phyloP scores from a whole-genome alignment of 1,140 invertebrate species.

The Camponotus pennsylvanicus region DNA sequence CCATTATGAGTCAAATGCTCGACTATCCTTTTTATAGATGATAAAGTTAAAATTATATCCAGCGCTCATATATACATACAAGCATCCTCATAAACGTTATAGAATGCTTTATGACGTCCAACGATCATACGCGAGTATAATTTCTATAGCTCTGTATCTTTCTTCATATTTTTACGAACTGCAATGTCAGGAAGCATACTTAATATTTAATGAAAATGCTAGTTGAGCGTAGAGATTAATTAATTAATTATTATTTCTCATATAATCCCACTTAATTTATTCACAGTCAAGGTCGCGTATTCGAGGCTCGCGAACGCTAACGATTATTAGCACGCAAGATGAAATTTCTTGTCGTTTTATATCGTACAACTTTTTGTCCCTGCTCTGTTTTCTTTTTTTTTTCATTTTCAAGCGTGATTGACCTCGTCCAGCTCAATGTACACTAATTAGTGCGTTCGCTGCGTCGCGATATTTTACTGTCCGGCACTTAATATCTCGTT shows the following conservation, averaged over 20 bases:
- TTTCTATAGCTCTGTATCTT: not conserved
- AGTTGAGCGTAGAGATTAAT: not conserved
- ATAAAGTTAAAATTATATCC: not conserved
- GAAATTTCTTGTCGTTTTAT: slow-evolving; percentile 25
- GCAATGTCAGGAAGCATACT: not conserved
- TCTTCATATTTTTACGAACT: not conserved
- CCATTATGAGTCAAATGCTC: not conserved
- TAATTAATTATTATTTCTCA: slow-evolving; percentile 12
- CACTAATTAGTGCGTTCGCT: slow-evolving; percentile 65
- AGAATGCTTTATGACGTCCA: not conserved
- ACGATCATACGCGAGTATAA: not conserved
- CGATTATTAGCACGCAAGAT: slow-evolving; percentile 50
- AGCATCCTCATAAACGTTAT: not conserved
- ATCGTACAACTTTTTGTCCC: not conserved
- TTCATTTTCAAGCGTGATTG: slow-evolving; percentile 2
- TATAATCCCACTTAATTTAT: slow-evolving; percentile 6
- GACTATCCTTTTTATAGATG: not conserved
- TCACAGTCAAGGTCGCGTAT: slow-evolving; percentile 8
- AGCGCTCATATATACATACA: too few species aligned
- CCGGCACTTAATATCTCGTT: slow-evolving; percentile 72
- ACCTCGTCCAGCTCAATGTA: slow-evolving; percentile 31
- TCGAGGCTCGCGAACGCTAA: slow-evolving; percentile 11
- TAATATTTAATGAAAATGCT: not conserved
- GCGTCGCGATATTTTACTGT: slow-evolving; percentile 69
- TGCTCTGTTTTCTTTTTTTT: too few species aligned